Percentiles rank a stretch among this genome's conserved stretches.
phyloP scores from a whole-genome alignment of 2,888 invertebrate genomes.

The Neoscelio sp. region DNA sequence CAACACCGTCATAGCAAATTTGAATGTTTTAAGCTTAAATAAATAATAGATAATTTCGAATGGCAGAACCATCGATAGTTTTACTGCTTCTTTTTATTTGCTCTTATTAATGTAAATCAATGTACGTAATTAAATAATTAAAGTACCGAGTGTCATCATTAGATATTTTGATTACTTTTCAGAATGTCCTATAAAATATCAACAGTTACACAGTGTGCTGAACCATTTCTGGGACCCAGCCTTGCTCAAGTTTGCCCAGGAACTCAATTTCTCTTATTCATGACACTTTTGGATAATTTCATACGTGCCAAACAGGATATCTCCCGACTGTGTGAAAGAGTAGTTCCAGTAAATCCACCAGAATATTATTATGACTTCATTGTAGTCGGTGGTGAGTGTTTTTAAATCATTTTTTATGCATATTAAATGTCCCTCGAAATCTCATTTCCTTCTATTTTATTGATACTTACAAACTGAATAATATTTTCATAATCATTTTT shows the following conservation, averaged over 20 bases:
- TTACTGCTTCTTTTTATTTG: too few relatives aligned
- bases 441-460: too few relatives aligned
- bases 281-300: slow-evolving; percentile 87
- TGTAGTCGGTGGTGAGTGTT: slow-evolving; percentile 85
- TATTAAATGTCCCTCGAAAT: not conserved
- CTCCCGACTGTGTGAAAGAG: slow-evolving; percentile 85
- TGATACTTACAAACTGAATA: not conserved
- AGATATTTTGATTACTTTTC: slow-evolving; percentile 28
- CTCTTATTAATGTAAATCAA: too few relatives aligned
- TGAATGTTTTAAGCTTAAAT: too few relatives aligned
- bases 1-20: too few relatives aligned
- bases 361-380: slow-evolving; percentile 87
- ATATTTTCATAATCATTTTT: too few relatives aligned
- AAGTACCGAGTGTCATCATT: too few relatives aligned
- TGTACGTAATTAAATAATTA: too few relatives aligned
- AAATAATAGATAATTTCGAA: too few relatives aligned
- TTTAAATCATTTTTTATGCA: not conserved
- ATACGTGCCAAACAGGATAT: slow-evolving; percentile 82
- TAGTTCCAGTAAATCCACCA: slow-evolving; percentile 82
- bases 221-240: slow-evolving; percentile 85
- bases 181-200: slow-evolving; percentile 77
- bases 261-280: slow-evolving; percentile 86
- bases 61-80: too few relatives aligned
- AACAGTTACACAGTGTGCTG: slow-evolving; percentile 82
- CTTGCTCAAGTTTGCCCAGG: slow-evolving; percentile 85